A percentile compares a stretch with the other conserved stretches of the same genome.
Conservation (phyloP, 2,797 vertebrate species). For the Cuniculus paca region DNA sequence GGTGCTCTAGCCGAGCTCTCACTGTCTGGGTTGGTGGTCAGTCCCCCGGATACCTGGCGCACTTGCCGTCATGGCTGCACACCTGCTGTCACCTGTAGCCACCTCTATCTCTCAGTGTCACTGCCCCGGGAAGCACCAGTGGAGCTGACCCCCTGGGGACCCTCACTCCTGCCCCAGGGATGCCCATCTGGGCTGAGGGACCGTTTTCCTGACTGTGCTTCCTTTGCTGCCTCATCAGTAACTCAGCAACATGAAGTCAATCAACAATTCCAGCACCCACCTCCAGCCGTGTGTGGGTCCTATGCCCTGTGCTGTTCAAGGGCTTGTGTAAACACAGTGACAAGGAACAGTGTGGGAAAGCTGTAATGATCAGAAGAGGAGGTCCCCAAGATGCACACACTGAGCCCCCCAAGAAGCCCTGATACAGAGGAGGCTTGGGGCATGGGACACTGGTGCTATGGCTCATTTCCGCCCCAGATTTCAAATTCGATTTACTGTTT, state of each 20-base stretch:
- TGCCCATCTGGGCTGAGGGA: background rate
- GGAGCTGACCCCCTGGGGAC: background rate
- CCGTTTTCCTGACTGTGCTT: constrained; percentile 35
- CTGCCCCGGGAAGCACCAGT: background rate
- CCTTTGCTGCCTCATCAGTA: constrained; percentile 7
- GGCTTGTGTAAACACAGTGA: constrained; percentile 62
- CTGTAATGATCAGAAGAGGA: constrained; percentile 56
- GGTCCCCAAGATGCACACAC: constrained; percentile 49
- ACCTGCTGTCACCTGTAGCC: background rate
- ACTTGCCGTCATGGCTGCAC: background rate
- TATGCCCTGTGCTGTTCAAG: background rate
- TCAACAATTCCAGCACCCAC: constrained; percentile 4
- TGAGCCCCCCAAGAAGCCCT: constrained; percentile 16
- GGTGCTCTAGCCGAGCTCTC: constrained; percentile 16
- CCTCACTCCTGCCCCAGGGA: background rate
- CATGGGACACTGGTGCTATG: constrained; percentile 10
- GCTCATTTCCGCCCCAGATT: constrained; percentile 71
- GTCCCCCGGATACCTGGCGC: background rate
- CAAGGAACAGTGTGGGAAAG: constrained; percentile 56
- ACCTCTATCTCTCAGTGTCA: background rate
- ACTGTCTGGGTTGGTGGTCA: background rate
- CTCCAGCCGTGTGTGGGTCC: constrained; percentile 17
- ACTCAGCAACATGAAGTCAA: background rate
- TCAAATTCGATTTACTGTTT: constrained; percentile 61
- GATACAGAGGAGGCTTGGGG: background rate